Base-by-base conservation (phyloP, 2,888 invertebrate genomes). In the Chymomyza amoena region DNA sequence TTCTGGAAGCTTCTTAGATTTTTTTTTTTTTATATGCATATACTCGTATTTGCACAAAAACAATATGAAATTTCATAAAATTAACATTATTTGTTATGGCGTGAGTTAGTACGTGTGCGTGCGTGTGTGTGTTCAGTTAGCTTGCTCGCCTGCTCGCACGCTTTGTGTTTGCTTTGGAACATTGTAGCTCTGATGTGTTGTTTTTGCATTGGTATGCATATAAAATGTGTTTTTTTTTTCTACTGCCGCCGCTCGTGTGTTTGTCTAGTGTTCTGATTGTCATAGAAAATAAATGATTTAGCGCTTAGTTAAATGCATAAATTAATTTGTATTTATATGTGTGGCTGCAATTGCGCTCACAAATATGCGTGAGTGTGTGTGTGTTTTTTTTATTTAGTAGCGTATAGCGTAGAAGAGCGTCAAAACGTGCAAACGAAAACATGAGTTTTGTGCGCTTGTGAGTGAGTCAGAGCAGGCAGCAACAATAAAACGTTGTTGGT, bases 251-350 rank as follows among this genome's bases (percentile, higher is more conserved):
- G n/a, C n/a, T 45, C 64, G 70, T 59, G 64, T 60, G 28, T 68
- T 56, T 64, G 56, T 57, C 32, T 9, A 45, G 50, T 64, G 63
- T n/a, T 54, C 32, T 75, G 83, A 78, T 77, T 80, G 73, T 62
- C 67, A 71, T 78, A 70, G 74, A 78, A 80, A 72, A 60, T 64
- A 52, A 80, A 83, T 86, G 68, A 75, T 80, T 88, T 81, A 79
- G 84, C 86, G 79, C 81, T 87, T 81, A 78, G 82, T 87, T 82
- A 72, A 87, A 66, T 79, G 76, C 72, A 79, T 81, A 73, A 84
- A 65, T 76, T 85, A 83, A 76, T 73, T 73, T 25, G n/a, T n/a
- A 32, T 32, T 32, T 32, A 32, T 20, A 16, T 32, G n/a, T 51
- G 60, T 6, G 20, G 60, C 36, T 28, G 60, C 28, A 20, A 5